A percentile compares a stretch with the other conserved stretches of the same genome.
phyloP scores from a whole-genome alignment of 2,113 vertebrate genomes.

The Macaca mulatta region DNA sequence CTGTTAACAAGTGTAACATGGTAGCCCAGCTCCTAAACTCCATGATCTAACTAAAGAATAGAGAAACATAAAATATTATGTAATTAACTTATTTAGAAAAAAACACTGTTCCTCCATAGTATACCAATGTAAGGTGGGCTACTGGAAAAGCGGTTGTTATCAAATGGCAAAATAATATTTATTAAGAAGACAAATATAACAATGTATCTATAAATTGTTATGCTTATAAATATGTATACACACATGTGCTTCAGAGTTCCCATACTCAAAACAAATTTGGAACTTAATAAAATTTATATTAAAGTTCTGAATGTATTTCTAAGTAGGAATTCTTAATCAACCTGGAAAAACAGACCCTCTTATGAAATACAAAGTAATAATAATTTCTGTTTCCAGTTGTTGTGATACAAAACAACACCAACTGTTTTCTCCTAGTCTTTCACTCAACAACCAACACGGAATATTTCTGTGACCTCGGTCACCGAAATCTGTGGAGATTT shows the following conservation, averaged over 20 bases:
- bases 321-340: slow-evolving; percentile 42
- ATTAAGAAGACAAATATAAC: slow-evolving; percentile 67
- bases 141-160: slow-evolving; percentile 45
- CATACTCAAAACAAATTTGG: slow-evolving; percentile 47
- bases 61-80: slow-evolving; percentile 30
- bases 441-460: not conserved
- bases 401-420: not conserved
- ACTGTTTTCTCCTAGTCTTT: not conserved
- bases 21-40: not conserved
- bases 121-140: not conserved
- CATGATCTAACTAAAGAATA: not conserved
- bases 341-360: not conserved
- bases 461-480: not conserved
- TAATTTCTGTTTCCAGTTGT: not conserved
- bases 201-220: slow-evolving; percentile 71
- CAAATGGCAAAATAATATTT: slow-evolving; percentile 54
- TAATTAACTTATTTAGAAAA: slow-evolving; percentile 5
- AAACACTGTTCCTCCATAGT: not conserved
- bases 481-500: not conserved
- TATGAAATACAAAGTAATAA: not conserved
- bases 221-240: slow-evolving; percentile 60
- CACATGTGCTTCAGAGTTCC: slow-evolving; percentile 42
- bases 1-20: not conserved
- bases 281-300: slow-evolving; percentile 47
- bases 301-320: slow-evolving; percentile 54